Percentiles rank a stretch among this genome's conserved stretches.
These are phyloP conservation scores for Macrophya annulata DNA, from an alignment of 2,888 invertebrate genomes.

Conservation along the genomic window DNA sequence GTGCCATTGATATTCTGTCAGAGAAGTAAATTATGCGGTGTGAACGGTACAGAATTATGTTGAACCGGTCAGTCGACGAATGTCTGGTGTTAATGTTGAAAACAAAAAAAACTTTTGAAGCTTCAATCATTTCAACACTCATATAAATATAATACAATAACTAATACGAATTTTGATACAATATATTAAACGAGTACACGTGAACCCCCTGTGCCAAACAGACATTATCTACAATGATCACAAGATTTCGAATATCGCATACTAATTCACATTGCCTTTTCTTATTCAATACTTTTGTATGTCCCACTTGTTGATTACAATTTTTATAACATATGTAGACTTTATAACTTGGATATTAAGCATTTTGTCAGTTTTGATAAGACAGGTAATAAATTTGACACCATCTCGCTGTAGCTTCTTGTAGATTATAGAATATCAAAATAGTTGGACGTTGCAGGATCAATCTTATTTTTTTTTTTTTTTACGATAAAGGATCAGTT, in stretches of 20 bases:
- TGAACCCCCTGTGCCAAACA: background rate
- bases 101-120: background rate
- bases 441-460: background rate
- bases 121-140: background rate
- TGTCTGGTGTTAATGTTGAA: slow-evolving; percentile 11
- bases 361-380: slow-evolving; percentile 4
- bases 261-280: background rate
- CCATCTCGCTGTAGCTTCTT: background rate
- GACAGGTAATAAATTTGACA: background rate
- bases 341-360: background rate
- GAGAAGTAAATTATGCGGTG: background rate
- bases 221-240: background rate
- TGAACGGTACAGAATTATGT: background rate
- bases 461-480: background rate
- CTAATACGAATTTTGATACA: background rate
- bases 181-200: background rate
- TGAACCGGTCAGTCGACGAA: background rate
- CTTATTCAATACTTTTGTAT: background rate
- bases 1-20: slow-evolving; percentile 42
- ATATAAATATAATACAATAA: too few relatives aligned
- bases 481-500: background rate
- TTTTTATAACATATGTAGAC: background rate
- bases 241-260: background rate
- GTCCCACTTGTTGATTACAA: background rate
- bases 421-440: background rate